Evolutionary conservation across 2,888 invertebrate species (phyloP).

Genomic region (Cantharis nigra): DNA sequence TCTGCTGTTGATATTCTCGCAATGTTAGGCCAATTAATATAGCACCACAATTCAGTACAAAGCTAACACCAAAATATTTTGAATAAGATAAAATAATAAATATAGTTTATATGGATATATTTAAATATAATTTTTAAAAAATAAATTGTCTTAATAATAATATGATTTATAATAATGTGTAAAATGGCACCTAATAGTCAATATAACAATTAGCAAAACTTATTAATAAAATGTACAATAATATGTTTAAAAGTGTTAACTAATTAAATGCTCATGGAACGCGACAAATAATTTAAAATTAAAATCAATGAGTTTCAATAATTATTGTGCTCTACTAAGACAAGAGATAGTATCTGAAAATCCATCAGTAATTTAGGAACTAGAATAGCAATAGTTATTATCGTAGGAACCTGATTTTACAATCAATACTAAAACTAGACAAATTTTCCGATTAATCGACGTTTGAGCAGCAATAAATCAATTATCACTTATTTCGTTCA

Average conservation of each 20-base stretch:
- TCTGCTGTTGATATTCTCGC: constrained; percentile 11
- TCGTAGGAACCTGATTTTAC: no score
- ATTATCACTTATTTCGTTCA: no score
- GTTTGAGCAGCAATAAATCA: no score
- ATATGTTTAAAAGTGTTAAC: constrained; percentile 15
- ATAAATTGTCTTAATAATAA: constrained; percentile 17
- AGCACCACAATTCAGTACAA: constrained; percentile 20
- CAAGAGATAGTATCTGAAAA: no score
- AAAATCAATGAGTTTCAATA: not conserved
- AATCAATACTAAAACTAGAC: no score
- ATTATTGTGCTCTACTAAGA: not conserved
- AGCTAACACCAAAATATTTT: constrained; percentile 17
- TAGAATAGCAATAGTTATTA: no score
- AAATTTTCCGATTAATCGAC: no score
- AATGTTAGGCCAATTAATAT: constrained; percentile 15
- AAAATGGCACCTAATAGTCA: constrained; percentile 29
- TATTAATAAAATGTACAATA: constrained; percentile 31
- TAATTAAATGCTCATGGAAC: constrained; percentile 34
- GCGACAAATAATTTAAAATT: constrained; percentile 13
- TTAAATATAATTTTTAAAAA: constrained; percentile 22
- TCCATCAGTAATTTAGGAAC: no score
- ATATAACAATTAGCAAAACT: constrained; percentile 16
- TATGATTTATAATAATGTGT: constrained; percentile 19
- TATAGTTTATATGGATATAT: constrained; percentile 7
- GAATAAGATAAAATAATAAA: constrained; percentile 14